Conservation (phyloP, 2,797 vertebrate genomes). For the Acropternis orthonyx region DNA sequence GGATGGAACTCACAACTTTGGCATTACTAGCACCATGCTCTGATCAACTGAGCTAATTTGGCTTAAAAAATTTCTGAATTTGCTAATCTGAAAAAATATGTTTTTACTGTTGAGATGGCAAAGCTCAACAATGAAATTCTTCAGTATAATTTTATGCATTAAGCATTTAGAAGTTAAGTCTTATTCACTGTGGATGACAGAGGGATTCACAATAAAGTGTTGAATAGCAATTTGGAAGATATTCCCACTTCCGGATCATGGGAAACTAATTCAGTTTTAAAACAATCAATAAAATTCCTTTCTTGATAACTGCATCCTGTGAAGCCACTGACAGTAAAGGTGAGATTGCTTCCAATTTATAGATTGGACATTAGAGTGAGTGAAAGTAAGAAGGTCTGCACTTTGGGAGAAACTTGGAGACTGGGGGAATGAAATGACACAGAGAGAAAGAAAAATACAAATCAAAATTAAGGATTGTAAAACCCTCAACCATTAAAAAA, state of each 20-base stretch:
- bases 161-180: neutral
- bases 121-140: neutral
- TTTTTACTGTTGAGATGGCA: neutral
- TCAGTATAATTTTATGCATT: neutral
- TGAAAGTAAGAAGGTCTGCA: neutral
- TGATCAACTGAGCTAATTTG: neutral
- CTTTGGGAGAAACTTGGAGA: neutral
- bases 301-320: neutral
- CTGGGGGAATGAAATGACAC: neutral
- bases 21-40: neutral
- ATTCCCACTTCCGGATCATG: neutral
- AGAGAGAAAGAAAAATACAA: neutral
- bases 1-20: neutral
- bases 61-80: neutral
- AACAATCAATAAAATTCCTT: neutral
- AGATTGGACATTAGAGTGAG: neutral
- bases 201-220: neutral
- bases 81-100: neutral
- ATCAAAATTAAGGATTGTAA: neutral
- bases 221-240: neutral
- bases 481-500: neutral
- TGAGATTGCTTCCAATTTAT: neutral
- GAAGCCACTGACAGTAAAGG: neutral
- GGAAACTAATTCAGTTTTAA: neutral
- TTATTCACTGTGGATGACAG: neutral